Conservation (phyloP, 2,797 vertebrate genomes). For the Staurois parvus region DNA sequence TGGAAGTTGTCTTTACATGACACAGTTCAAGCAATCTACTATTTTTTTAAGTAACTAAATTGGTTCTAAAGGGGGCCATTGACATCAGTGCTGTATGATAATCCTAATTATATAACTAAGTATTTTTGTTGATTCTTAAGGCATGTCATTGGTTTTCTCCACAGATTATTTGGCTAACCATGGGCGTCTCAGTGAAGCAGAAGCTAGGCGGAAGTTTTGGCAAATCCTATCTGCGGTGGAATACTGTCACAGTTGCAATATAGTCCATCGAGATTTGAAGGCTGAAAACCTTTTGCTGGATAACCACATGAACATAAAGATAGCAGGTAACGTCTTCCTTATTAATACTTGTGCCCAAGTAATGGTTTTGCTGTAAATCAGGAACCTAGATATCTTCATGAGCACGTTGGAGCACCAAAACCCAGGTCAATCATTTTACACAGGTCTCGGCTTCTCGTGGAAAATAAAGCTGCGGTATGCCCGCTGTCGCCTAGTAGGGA, state of each 20-base stretch:
- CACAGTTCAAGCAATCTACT: too few species aligned
- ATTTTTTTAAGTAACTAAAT: too few species aligned
- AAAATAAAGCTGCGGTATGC: not conserved
- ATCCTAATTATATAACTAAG: not conserved
- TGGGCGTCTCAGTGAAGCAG: conserved; percentile 90
- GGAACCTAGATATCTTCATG: not conserved
- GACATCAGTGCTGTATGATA: not conserved
- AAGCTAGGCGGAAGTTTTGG: conserved; percentile 97
- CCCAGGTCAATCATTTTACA: too few species aligned
- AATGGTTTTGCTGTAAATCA: not conserved
- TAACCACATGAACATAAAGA: conserved; percentile 98
- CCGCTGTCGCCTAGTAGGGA: too few species aligned
- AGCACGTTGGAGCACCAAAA: not conserved
- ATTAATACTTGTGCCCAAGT: not conserved
- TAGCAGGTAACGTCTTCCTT: conserved; percentile 84
- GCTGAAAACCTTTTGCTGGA: conserved; percentile 96
- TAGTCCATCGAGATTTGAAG: conserved; percentile 96
- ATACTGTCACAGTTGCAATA: conserved; percentile 93
- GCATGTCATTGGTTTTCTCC: conserved; percentile 13
- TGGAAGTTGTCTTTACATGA: too few species aligned
- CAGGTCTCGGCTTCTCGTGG: too few species aligned
- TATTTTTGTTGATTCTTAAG: not conserved
- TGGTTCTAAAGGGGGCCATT: too few species aligned
- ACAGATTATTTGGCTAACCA: conserved; percentile 96
- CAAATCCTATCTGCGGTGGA: conserved; percentile 97